Conservation (phyloP, 1,140 invertebrate genomes). For the Nylanderia fulva region DNA sequence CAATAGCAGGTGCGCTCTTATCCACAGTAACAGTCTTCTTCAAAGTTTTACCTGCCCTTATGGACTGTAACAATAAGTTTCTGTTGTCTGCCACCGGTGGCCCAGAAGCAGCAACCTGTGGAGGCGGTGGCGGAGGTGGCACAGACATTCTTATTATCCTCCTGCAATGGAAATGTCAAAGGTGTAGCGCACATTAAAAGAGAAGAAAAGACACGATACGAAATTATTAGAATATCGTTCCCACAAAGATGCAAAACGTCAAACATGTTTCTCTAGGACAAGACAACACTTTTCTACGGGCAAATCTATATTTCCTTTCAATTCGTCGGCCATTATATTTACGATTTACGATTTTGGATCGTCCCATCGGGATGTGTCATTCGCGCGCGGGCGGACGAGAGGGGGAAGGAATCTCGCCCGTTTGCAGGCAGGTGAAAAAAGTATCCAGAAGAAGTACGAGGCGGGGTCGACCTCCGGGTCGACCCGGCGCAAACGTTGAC, state of each 20-base stretch:
- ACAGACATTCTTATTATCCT: conserved; percentile 85
- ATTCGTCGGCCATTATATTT: conserved; percentile 32
- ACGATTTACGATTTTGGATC: conserved; percentile 48
- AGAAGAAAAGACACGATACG: neutral
- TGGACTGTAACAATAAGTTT: conserved; percentile 91
- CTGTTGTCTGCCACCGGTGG: conserved; percentile 86
- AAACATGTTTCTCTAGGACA: neutral
- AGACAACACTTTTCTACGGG: conserved; percentile 2
- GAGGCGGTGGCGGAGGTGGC: conserved; percentile 88
- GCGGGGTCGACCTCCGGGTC: conserved; percentile 13
- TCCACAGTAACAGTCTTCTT: conserved; percentile 96
- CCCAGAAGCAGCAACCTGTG: conserved; percentile 82
- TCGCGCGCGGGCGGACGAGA: neutral
- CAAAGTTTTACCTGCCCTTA: conserved; percentile 92
- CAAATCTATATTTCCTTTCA: neutral
- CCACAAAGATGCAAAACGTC: neutral
- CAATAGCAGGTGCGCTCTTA: conserved; percentile 92
- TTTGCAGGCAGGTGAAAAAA: conserved; percentile 31
- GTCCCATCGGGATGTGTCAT: conserved; percentile 51
- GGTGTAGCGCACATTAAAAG: neutral
- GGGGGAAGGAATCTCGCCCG: neutral
- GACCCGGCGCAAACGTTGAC: too few relatives aligned
- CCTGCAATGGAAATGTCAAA: conserved; percentile 8
- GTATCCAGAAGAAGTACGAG: conserved; percentile 2
- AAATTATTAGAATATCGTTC: neutral